These are phyloP conservation scores for Drosophila antonietae DNA, from an alignment of 2,888 invertebrate species.

Conservation along the genomic window DNA sequence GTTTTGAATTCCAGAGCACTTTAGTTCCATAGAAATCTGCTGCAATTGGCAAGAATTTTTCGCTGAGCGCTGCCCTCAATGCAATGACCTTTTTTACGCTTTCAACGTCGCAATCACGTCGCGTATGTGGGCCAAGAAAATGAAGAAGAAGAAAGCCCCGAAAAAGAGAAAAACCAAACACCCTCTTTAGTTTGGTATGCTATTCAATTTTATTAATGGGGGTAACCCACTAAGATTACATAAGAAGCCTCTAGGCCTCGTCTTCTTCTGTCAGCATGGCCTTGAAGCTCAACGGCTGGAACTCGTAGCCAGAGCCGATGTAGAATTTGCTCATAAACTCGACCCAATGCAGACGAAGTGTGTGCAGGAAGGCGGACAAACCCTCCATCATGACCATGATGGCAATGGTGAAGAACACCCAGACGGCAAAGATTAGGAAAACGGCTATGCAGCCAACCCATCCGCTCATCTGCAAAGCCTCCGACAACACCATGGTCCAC, in stretches of 20 bases:
- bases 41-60: slow-evolving; percentile 69
- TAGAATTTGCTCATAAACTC: slow-evolving; percentile 99
- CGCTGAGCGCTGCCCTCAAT: slow-evolving; percentile 75
- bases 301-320: slow-evolving; percentile 91
- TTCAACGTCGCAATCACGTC: slow-evolving; percentile 47
- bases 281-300: slow-evolving; percentile 94
- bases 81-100: slow-evolving; percentile 64
- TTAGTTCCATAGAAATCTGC: slow-evolving; percentile 58
- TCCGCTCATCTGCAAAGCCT: slow-evolving; percentile 88
- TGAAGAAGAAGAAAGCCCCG: background rate
- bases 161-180: slow-evolving; percentile 12
- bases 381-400: slow-evolving; percentile 99
- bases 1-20: slow-evolving; percentile 46
- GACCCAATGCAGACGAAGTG: slow-evolving; percentile 98
- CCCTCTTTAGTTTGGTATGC: slow-evolving; percentile 56
- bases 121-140: slow-evolving; percentile 57
- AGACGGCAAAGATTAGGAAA: slow-evolving; percentile 94
- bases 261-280: slow-evolving; percentile 88
- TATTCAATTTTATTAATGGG: slow-evolving; percentile 66
- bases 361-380: slow-evolving; percentile 99
- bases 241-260: slow-evolving; percentile 65
- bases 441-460: slow-evolving; percentile 91
- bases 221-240: slow-evolving; percentile 47
- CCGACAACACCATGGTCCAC: slow-evolving; percentile 96
- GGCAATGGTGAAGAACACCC: slow-evolving; percentile 96